A percentile compares a stretch with the other conserved stretches of the same genome.
These are phyloP conservation scores for Drosophila subquinaria DNA, from an alignment of 2,888 invertebrate species.

Conservation along the genomic window DNA sequence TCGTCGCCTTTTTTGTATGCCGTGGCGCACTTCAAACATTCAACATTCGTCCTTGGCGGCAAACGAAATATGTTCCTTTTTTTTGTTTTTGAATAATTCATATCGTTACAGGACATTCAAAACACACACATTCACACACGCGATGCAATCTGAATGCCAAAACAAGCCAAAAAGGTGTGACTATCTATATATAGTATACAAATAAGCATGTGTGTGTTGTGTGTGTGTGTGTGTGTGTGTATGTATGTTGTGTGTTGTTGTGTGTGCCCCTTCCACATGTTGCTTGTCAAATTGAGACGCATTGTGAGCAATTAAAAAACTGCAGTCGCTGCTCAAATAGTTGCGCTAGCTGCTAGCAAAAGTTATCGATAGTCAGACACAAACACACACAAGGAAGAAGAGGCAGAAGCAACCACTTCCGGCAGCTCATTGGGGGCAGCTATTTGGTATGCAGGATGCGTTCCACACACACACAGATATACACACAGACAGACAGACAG, in stretches of 20 bases:
- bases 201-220: slow-evolving; percentile 8
- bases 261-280: slow-evolving; percentile 63
- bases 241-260: slow-evolving; percentile 8
- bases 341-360: slow-evolving; percentile 55
- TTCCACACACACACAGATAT: slow-evolving; percentile 50
- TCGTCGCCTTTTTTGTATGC: slow-evolving; percentile 81
- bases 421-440: slow-evolving; percentile 48
- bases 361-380: slow-evolving; percentile 61
- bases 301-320: slow-evolving; percentile 69
- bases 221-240: slow-evolving; percentile 19
- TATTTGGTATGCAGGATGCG: slow-evolving; percentile 76
- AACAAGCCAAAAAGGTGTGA: slow-evolving; percentile 62
- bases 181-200: slow-evolving; percentile 22
- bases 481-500: slow-evolving; percentile 23
- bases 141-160: slow-evolving; percentile 85
- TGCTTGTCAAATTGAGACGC: slow-evolving; percentile 78
- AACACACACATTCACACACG: slow-evolving; percentile 75
- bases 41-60: slow-evolving; percentile 84
- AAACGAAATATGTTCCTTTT: slow-evolving; percentile 75
- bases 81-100: slow-evolving; percentile 85
- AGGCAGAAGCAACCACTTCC: slow-evolving; percentile 52
- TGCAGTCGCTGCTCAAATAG: slow-evolving; percentile 61
- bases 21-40: slow-evolving; percentile 80
- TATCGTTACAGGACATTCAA: slow-evolving; percentile 85
- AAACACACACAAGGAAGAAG: not conserved